Percentiles rank a stretch among this genome's conserved stretches.
Evolutionary conservation across 92 coral and sea anemone genomes (phyloP).

Genomic region (Porites cylindrica): DNA sequence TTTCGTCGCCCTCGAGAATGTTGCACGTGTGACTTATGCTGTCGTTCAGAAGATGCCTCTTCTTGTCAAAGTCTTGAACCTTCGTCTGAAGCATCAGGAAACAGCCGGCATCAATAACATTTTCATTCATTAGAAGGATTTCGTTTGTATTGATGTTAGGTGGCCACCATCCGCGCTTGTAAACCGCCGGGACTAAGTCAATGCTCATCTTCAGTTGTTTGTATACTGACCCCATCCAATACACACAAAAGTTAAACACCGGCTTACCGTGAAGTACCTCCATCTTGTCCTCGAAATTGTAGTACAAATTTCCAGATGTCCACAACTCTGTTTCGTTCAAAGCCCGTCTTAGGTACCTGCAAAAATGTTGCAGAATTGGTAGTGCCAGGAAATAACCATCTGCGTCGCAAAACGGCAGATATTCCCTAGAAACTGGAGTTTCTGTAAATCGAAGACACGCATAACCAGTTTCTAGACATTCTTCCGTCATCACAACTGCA

Average conservation of each 20-base stretch:
- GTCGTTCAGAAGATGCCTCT: slow-evolving; percentile 11
- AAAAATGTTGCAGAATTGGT: slow-evolving; percentile 17
- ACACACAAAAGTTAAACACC: slow-evolving; percentile 37
- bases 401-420: slow-evolving; percentile 9
- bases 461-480: slow-evolving; percentile 23
- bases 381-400: slow-evolving; percentile 13
- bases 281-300: slow-evolving; percentile 46
- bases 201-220: slow-evolving; percentile 38
- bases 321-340: slow-evolving; percentile 19
- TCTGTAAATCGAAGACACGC: slow-evolving; percentile 24
- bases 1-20: background rate
- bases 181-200: slow-evolving; percentile 34
- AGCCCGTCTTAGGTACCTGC: slow-evolving; percentile 26
- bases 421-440: background rate
- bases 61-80: slow-evolving; percentile 16
- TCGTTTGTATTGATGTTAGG: slow-evolving; percentile 15
- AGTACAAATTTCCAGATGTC: slow-evolving; percentile 32
- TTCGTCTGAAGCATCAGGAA: slow-evolving; percentile 20
- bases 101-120: slow-evolving; percentile 1
- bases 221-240: slow-evolving; percentile 39
- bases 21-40: slow-evolving; percentile 39
- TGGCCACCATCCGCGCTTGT: slow-evolving; percentile 30
- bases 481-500: slow-evolving; percentile 4
- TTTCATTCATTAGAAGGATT: slow-evolving; percentile 1
- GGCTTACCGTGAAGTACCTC: slow-evolving; percentile 30